A percentile compares a stretch with the other conserved stretches of the same genome.
These are phyloP conservation scores for Xanthorhoe designata DNA, from an alignment of 2,888 invertebrate species.

Conservation along the genomic window DNA sequence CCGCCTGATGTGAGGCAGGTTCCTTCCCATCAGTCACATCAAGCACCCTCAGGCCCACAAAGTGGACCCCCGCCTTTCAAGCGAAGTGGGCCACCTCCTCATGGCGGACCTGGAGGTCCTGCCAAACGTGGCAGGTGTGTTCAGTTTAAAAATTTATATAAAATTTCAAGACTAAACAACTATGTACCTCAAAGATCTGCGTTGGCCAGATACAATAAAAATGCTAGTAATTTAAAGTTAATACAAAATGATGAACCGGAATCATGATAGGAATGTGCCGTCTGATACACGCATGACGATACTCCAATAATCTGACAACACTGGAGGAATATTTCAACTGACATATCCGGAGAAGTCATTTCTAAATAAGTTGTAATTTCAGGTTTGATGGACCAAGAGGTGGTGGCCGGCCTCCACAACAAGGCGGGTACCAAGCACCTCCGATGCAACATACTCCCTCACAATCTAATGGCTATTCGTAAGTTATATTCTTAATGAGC, in stretches of 20 bases:
- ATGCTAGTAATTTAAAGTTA: neutral
- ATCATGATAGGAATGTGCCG: constrained; percentile 84
- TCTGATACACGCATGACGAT: constrained; percentile 82
- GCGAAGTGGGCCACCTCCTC: constrained; percentile 69
- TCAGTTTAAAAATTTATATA: neutral
- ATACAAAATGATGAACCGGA: constrained; percentile 72
- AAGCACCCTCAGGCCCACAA: constrained; percentile 55
- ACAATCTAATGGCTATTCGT: constrained; percentile 74
- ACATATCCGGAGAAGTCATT: neutral
- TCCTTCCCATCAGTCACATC: constrained; percentile 34
- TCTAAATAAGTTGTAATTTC: constrained; percentile 7
- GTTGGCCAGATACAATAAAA: neutral
- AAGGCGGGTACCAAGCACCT: constrained; percentile 63
- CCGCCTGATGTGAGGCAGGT: constrained; percentile 36
- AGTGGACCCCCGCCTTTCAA: constrained; percentile 53
- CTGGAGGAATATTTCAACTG: neutral
- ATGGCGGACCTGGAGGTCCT: constrained; percentile 71
- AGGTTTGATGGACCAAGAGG: constrained; percentile 76
- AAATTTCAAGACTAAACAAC: neutral
- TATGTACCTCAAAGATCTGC: no score
- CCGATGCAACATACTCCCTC: constrained; percentile 63
- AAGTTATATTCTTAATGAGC: neutral
- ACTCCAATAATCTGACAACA: constrained; percentile 59
- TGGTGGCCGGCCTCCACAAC: constrained; percentile 60
- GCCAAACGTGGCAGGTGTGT: constrained; percentile 75